Conservation (phyloP, 2,888 invertebrate genomes). For the Dyspetes luteomarginatus region DNA sequence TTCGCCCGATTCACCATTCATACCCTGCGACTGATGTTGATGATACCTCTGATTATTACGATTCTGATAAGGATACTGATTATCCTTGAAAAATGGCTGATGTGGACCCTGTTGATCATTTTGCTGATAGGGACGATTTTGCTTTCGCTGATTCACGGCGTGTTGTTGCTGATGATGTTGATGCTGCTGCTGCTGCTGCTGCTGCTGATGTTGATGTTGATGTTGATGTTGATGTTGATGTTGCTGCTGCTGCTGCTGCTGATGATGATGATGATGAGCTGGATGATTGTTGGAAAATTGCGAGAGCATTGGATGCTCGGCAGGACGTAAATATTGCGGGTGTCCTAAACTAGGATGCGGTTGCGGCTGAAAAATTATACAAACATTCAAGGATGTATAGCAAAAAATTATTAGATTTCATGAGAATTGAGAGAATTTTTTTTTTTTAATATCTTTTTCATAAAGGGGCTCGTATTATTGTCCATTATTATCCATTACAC, state of each 20-base stretch:
- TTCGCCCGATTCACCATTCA: constrained; percentile 81
- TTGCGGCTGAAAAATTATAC: constrained; percentile 79
- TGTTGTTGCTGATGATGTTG: constrained; percentile 77
- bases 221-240: constrained; percentile 55
- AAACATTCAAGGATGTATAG: too few relatives aligned
- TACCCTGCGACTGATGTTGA: constrained; percentile 73
- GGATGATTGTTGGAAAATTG: constrained; percentile 76
- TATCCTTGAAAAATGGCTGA: constrained; percentile 81
- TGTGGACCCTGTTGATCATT: constrained; percentile 77
- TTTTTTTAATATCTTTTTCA: neutral
- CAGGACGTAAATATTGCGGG: constrained; percentile 80
- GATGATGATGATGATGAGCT: constrained; percentile 73
- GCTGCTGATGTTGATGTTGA: constrained; percentile 71
- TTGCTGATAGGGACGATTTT: constrained; percentile 76
- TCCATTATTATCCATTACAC: too few relatives aligned
- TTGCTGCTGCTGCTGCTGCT: constrained; percentile 75
- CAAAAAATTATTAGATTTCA: too few relatives aligned
- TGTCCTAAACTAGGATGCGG: constrained; percentile 79
- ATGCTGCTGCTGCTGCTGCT: constrained; percentile 70
- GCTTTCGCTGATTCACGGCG: constrained; percentile 77
- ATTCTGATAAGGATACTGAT: constrained; percentile 77
- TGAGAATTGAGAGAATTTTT: too few relatives aligned
- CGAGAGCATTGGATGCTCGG: constrained; percentile 78
- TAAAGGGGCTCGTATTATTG: too few relatives aligned
- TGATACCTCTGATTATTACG: constrained; percentile 77